phyloP scores from a whole-genome alignment of 2,888 invertebrate genomes.

The Chloroclysta siterata region DNA sequence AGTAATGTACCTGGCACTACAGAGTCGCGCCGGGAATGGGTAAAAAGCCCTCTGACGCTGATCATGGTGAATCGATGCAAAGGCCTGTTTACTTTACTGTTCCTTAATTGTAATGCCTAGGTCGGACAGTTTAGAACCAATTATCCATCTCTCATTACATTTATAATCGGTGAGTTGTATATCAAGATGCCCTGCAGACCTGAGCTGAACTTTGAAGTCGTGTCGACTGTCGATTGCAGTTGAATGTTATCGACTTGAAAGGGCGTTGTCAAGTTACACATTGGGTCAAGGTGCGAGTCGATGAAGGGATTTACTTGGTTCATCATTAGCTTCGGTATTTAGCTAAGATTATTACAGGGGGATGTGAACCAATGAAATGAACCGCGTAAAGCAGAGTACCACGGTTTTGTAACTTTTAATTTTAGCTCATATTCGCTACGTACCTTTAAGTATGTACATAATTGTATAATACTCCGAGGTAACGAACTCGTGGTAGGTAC shows the following conservation, averaged over 20 bases:
- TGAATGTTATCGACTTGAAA: constrained; percentile 45
- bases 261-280: constrained; percentile 41
- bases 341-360: no score
- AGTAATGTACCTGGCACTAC: no score
- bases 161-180: constrained; percentile 17
- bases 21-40: no score
- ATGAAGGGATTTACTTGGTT: constrained; percentile 9
- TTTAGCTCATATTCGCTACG: neutral
- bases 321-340: neutral
- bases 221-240: constrained; percentile 41
- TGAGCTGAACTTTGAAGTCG: constrained; percentile 49
- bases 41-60: no score
- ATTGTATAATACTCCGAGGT: constrained; percentile 3
- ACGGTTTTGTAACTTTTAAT: neutral
- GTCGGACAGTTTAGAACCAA: neutral
- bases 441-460: neutral
- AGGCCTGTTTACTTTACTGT: neutral
- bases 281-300: constrained; percentile 33
- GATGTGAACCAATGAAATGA: no score
- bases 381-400: no score
- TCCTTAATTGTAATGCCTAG: neutral
- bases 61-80: neutral
- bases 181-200: constrained; percentile 37
- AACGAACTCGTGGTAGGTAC: constrained; percentile 8
- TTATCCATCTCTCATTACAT: constrained; percentile 4